phyloP scores from a whole-genome alignment of 1,140 invertebrate genomes.

The Drosophila quadrilineata region DNA sequence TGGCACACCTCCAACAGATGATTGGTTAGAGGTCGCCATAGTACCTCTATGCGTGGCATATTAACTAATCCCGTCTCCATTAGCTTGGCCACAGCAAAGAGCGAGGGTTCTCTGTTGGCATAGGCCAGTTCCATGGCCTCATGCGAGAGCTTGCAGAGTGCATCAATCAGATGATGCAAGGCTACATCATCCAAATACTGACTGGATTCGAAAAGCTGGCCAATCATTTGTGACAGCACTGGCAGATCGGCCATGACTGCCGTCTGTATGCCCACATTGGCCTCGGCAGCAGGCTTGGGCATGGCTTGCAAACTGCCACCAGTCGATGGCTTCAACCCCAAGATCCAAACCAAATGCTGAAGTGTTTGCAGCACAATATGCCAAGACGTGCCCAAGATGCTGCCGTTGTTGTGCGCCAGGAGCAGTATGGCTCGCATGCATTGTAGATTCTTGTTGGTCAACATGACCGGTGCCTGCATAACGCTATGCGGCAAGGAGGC shows the following conservation, averaged over 20 bases:
- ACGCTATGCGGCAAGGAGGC: conserved; percentile 87
- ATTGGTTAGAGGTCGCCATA: conserved; percentile 98
- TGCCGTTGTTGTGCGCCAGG: conserved; percentile 95
- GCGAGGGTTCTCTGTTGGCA: conserved; percentile 96
- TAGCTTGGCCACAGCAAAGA: conserved; percentile 98
- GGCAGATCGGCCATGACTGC: conserved; percentile 98
- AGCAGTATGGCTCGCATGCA: conserved; percentile 95
- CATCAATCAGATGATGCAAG: conserved; percentile 97
- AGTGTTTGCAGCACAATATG: conserved; percentile 96
- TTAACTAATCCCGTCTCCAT: conserved; percentile 98
- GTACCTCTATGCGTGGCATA: conserved; percentile 94
- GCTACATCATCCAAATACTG: conserved; percentile 96
- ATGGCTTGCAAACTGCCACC: conserved; percentile 92
- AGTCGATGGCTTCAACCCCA: conserved; percentile 96
- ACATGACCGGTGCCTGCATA: conserved; percentile 97
- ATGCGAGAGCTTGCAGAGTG: conserved; percentile 96
- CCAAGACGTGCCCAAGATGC: conserved; percentile 96
- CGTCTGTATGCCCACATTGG: conserved; percentile 96
- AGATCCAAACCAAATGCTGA: conserved; percentile 98
- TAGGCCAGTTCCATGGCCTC: conserved; percentile 99
- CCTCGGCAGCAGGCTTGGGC: conserved; percentile 86
- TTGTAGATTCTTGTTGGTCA: conserved; percentile 98
- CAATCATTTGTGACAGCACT: conserved; percentile 95
- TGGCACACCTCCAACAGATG: conserved; percentile 97
- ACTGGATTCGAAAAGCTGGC: conserved; percentile 96